Conservation (phyloP, 1,140 invertebrate genomes). For the Trissolcus basalis region DNA sequence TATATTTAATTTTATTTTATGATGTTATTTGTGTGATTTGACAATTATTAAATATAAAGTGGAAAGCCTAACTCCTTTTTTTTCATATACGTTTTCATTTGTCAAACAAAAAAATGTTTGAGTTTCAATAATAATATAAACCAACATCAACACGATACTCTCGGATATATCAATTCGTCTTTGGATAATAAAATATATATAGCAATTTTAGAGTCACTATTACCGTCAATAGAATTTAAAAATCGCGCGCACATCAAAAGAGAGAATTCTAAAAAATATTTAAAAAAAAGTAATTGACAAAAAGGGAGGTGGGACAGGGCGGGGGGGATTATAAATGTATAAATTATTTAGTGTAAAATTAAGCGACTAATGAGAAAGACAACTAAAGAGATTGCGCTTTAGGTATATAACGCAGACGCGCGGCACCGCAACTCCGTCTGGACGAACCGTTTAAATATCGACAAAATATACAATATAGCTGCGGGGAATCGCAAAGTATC, state of each 20-base stretch:
- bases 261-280: background rate
- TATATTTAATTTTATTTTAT: too few species aligned
- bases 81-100: background rate
- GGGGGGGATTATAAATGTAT: too few species aligned
- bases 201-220: conserved; percentile 17
- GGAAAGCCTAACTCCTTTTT: too few species aligned
- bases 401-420: too few species aligned
- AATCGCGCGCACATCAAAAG: conserved; percentile 5
- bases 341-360: too few species aligned
- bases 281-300: too few species aligned
- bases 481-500: conserved; percentile 20
- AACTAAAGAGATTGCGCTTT: too few species aligned
- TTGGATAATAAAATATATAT: conserved; percentile 18
- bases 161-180: conserved; percentile 6
- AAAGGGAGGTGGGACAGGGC: too few species aligned
- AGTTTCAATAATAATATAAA: background rate
- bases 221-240: conserved; percentile 9
- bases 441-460: conserved; percentile 20
- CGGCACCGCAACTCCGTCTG: background rate
- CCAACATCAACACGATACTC: background rate
- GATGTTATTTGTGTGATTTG: too few species aligned
- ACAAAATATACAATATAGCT: conserved; percentile 33
- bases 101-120: conserved; percentile 24
- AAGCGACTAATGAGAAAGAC: too few species aligned
- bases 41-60: too few species aligned